phyloP scores from a whole-genome alignment of 2,888 invertebrate genomes.

The Leptarthrus brevirostris region DNA sequence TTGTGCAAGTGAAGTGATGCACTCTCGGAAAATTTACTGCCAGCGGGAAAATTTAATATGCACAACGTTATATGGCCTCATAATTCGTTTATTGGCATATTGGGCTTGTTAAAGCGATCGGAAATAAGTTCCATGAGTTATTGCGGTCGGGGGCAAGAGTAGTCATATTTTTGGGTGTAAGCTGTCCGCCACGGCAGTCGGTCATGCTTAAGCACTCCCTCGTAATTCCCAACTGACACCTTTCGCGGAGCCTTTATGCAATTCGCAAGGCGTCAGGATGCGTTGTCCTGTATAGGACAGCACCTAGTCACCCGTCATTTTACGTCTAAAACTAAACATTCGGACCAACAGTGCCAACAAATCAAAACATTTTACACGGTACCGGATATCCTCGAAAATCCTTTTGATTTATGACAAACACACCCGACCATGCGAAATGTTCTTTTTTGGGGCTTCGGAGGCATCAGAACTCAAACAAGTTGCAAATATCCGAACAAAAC shows the following conservation, averaged over 20 bases:
- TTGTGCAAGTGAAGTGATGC: constrained; percentile 47
- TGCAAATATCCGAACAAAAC: constrained; percentile 53
- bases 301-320: constrained; percentile 34
- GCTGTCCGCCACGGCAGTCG: constrained; percentile 7
- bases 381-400: constrained; percentile 53
- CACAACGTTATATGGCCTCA: constrained; percentile 36
- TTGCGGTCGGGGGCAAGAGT: background rate
- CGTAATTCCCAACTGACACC: constrained; percentile 32
- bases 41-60: constrained; percentile 32
- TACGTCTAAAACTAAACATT: constrained; percentile 52
- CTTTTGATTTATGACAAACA: constrained; percentile 54
- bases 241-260: constrained; percentile 6
- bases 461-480: constrained; percentile 52
- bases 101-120: constrained; percentile 45
- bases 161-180: background rate
- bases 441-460: constrained; percentile 44
- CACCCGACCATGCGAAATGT: constrained; percentile 47
- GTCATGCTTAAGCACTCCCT: constrained; percentile 27
- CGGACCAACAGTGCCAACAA: constrained; percentile 47
- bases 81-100: constrained; percentile 49
- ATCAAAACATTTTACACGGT: constrained; percentile 53
- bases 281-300: background rate
- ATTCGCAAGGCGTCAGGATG: background rate
- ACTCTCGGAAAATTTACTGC: constrained; percentile 40
- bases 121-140: constrained; percentile 30